A percentile compares a stretch with the other conserved stretches of the same genome.
These are phyloP conservation scores for Odontomyia ornata DNA, from an alignment of 2,888 invertebrate species.

Conservation along the genomic window DNA sequence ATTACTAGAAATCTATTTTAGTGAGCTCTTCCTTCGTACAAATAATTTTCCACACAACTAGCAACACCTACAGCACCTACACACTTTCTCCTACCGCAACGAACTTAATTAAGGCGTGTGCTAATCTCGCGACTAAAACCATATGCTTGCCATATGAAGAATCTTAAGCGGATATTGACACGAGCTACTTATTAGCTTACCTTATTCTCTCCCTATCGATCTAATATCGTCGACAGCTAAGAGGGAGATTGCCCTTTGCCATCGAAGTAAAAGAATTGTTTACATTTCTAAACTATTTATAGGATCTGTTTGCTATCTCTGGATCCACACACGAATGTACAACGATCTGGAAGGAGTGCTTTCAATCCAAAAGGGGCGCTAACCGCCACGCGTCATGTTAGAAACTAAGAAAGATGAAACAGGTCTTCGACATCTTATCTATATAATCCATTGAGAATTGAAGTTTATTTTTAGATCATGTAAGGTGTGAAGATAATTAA, in stretches of 20 bases:
- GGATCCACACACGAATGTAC: no score
- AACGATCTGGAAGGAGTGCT: neutral
- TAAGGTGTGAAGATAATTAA: constrained; percentile 27
- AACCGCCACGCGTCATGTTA: neutral
- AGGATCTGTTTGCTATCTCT: neutral
- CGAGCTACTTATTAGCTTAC: constrained; percentile 27
- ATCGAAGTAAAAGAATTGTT: constrained; percentile 9
- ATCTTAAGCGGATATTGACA: constrained; percentile 34
- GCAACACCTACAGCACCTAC: no score
- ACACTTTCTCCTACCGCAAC: neutral
- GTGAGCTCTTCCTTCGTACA: no score
- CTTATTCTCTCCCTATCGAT: neutral
- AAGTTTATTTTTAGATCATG: neutral
- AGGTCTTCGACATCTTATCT: neutral
- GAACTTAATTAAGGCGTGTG: neutral
- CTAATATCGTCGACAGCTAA: neutral
- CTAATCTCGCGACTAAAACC: neutral
- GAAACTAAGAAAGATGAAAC: neutral
- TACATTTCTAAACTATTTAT: constrained; percentile 23
- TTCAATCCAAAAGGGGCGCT: constrained; percentile 23
- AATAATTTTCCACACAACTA: no score
- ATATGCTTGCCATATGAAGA: constrained; percentile 34
- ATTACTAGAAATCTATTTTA: no score
- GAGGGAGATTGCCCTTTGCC: constrained; percentile 8
- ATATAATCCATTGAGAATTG: neutral